Conservation (phyloP, 1,140 invertebrate genomes). For the Drosophila sproati region DNA sequence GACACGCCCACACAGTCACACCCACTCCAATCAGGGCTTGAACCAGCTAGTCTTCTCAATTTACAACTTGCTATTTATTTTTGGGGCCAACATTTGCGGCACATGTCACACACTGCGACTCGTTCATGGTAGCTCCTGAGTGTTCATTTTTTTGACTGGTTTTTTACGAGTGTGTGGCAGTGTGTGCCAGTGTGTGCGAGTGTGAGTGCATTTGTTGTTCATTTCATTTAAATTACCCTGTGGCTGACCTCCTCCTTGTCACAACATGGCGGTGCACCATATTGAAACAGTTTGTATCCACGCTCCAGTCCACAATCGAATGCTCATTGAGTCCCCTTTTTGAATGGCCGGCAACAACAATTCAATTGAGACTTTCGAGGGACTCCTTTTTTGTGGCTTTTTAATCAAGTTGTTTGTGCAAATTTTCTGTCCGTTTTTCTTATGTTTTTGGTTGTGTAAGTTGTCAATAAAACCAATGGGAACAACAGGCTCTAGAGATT, state of each 20-base stretch:
- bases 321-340: conserved; percentile 60
- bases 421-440: conserved; percentile 30
- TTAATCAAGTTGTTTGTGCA: conserved; percentile 79
- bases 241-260: conserved; percentile 76
- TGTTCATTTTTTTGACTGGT: conserved; percentile 38
- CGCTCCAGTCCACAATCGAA: conserved; percentile 59
- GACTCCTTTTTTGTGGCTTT: conserved; percentile 69
- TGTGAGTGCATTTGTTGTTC: conserved; percentile 75
- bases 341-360: conserved; percentile 34
- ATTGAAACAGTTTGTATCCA: conserved; percentile 71
- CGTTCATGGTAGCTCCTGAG: conserved; percentile 32
- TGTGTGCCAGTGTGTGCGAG: conserved; percentile 25
- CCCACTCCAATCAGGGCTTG: conserved; percentile 13
- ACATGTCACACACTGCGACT: conserved; percentile 64
- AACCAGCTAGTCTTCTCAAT: conserved; percentile 56
- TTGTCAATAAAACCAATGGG: conserved; percentile 35
- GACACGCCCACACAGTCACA: conserved; percentile 1
- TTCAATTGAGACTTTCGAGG: conserved; percentile 12
- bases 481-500: conserved; percentile 20
- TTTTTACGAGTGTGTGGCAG: conserved; percentile 45
- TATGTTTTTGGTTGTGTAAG: conserved; percentile 37
- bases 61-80: conserved; percentile 77
- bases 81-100: conserved; percentile 67
- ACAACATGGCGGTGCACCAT: conserved; percentile 71
- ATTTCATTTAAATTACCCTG: conserved; percentile 84